Base-by-base conservation (phyloP, 2,113 vertebrate species). In the Entelurus aequoreus region DNA sequence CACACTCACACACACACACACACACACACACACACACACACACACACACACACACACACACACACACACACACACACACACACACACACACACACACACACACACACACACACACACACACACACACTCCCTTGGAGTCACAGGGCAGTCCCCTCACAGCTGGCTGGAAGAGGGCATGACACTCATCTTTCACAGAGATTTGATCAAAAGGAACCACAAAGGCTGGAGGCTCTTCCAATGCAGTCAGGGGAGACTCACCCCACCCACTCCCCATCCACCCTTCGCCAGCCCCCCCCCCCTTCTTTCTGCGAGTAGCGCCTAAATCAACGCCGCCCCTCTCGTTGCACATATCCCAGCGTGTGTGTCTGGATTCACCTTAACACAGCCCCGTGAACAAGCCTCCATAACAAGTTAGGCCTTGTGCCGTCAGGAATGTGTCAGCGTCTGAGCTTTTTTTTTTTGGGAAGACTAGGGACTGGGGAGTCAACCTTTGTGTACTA, bases 151-250 rank as follows among this genome's bases (percentile, higher is more conserved):
- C 91, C 91, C 93, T 91, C 87, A 92, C 93, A 93, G 94, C 93
- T 93, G 92, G 91, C 91, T 91, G 62, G 90, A 84, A 87, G 91
- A 91, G 93, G 93, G 88, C 93, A 92, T 87, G 92, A 94, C 93
- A 94, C 93, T 92, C 93, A 94, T 94, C 94, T 92, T 93, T 94
- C 94, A 93, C 93, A 93, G 88, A 92, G 91, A 91, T 93, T 89
- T 94, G 93, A 95, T 95, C 93, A 94, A 95, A 95, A 94, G 91
- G 91, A 90, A 91, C 90, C 88, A 88, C 90, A 90, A 89, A 91
- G 89, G 92, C 92, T 91, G 70, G 86, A 88, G 90, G 92, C 89
- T 82, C 88, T 88, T 85, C 91, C 82, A 90, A 92, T 92, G 92
- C 92, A 88, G 91, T 84, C 86, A 77, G 80, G 88, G 87, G 88